phyloP scores from a whole-genome alignment of 2,797 vertebrate species.

The Myotis pilosus region DNA sequence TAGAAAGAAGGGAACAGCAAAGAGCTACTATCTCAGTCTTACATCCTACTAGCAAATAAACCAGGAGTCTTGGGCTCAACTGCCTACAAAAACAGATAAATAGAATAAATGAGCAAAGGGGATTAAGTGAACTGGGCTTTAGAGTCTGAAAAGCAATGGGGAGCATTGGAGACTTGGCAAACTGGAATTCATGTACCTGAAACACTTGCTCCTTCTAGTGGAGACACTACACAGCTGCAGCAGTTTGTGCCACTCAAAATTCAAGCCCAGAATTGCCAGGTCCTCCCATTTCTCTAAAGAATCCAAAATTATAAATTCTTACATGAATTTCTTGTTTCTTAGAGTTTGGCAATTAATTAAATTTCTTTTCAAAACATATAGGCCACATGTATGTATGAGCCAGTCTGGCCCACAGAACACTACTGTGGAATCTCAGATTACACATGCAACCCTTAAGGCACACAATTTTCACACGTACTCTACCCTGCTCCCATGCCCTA shows the following conservation, averaged over 20 bases:
- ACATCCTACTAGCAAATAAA: not conserved
- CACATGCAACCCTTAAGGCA: not conserved
- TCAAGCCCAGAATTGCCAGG: not conserved
- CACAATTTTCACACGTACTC: not conserved
- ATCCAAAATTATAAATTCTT: not conserved
- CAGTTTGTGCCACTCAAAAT: not conserved
- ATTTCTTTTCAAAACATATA: constrained; percentile 5
- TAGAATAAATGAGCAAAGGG: not conserved
- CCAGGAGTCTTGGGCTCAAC: not conserved
- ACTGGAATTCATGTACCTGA: not conserved
- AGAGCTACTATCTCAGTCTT: not conserved
- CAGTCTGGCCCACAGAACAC: not conserved
- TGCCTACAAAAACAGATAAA: not conserved
- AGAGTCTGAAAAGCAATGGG: not conserved
- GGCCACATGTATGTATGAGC: not conserved
- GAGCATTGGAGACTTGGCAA: not conserved
- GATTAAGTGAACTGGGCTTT: not conserved
- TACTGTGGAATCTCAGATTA: not conserved
- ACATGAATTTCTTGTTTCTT: not conserved
- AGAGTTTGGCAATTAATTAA: constrained; percentile 1
- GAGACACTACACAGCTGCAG: not conserved
- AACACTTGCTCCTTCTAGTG: not conserved
- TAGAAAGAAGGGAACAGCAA: not conserved
- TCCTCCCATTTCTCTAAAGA: not conserved
- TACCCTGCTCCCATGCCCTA: not conserved